phyloP scores from a whole-genome alignment of 2,888 invertebrate genomes.

The Cheilosia soror region DNA sequence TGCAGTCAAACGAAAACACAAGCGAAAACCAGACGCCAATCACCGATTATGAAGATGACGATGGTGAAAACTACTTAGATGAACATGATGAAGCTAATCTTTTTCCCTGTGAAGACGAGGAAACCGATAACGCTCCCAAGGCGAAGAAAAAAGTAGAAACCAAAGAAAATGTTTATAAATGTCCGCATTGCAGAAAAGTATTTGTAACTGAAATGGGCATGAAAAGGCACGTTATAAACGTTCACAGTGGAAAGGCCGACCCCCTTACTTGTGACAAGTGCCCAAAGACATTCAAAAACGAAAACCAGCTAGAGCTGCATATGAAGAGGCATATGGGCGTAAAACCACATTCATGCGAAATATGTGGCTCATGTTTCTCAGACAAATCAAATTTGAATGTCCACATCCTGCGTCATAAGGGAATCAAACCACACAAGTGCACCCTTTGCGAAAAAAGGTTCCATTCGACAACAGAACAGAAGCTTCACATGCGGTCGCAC shows the following conservation, averaged over 20 bases:
- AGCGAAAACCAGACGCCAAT: neutral
- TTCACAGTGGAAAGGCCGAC: neutral
- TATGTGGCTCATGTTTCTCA: slow-evolving; percentile 81
- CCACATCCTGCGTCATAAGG: slow-evolving; percentile 81
- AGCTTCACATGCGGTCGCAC: slow-evolving; percentile 67
- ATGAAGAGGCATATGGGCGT: slow-evolving; percentile 51
- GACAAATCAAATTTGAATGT: slow-evolving; percentile 81
- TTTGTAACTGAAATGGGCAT: slow-evolving; percentile 37
- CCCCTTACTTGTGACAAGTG: slow-evolving; percentile 34
- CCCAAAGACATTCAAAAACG: slow-evolving; percentile 41
- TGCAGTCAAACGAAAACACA: slow-evolving; percentile 12
- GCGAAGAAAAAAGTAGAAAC: slow-evolving; percentile 9
- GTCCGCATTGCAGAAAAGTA: slow-evolving; percentile 37
- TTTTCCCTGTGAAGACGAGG: neutral
- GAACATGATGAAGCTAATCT: neutral
- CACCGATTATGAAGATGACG: slow-evolving; percentile 11
- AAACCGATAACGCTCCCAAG: slow-evolving; percentile 1
- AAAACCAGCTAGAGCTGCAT: slow-evolving; percentile 32
- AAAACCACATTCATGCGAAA: slow-evolving; percentile 77
- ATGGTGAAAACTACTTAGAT: neutral
- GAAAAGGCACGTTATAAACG: slow-evolving; percentile 40
- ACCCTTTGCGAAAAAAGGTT: slow-evolving; percentile 80
- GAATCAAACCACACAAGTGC: slow-evolving; percentile 81
- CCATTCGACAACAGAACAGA: slow-evolving; percentile 67
- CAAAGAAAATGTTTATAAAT: slow-evolving; percentile 45